Evolutionary conservation across 2,797 vertebrate genomes (phyloP).

Genomic region (Anguilla obscura): DNA sequence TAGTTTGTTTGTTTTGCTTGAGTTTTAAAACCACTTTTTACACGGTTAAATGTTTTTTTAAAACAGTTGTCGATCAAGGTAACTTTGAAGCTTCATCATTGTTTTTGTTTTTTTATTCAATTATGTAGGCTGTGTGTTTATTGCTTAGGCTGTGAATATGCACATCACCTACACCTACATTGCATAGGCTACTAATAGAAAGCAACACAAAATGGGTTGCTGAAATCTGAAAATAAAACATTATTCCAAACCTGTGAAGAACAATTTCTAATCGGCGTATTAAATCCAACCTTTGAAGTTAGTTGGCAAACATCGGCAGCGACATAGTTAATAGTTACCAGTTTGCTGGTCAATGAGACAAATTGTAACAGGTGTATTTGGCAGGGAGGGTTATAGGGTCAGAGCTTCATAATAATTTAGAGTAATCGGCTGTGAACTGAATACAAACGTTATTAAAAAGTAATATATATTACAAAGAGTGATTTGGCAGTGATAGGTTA

Average conservation of each 20-base stretch:
- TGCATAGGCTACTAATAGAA: not conserved
- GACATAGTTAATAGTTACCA: not conserved
- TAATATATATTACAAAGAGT: not conserved
- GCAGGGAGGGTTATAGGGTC: not conserved
- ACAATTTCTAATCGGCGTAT: not conserved
- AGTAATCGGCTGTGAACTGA: not conserved
- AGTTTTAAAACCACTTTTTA: not conserved
- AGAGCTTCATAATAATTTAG: not conserved
- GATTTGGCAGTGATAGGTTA: too few species aligned
- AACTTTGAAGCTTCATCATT: not conserved
- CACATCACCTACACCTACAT: too few species aligned
- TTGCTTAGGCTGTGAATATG: not conserved
- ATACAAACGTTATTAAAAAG: not conserved
- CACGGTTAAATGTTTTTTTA: not conserved
- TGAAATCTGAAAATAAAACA: not conserved
- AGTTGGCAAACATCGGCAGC: not conserved
- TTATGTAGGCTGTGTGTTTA: not conserved
- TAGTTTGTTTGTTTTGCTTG: not conserved
- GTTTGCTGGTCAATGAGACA: not conserved
- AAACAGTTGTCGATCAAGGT: not conserved
- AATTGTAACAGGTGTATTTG: not conserved
- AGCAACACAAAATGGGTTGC: not conserved
- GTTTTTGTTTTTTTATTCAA: not conserved
- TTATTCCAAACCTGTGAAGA: not conserved
- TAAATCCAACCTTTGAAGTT: not conserved